phyloP scores from a whole-genome alignment of 2,888 invertebrate species.

The Lampropteryx suffumata region DNA sequence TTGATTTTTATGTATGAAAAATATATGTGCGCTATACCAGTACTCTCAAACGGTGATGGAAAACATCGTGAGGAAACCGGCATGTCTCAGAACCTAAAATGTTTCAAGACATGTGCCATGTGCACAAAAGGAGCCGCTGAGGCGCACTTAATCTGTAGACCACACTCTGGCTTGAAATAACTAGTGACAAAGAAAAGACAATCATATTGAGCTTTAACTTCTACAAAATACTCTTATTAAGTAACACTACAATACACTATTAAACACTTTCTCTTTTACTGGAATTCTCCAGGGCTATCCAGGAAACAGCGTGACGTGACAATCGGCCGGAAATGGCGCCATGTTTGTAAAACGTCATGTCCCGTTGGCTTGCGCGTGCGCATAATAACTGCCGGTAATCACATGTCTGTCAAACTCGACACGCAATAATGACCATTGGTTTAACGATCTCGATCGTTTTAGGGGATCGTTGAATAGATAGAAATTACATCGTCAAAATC shows the following conservation, averaged over 20 bases:
- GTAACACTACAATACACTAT: neutral
- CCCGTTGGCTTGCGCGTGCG: conserved; percentile 60
- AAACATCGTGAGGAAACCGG: too few relatives aligned
- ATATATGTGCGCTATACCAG: too few relatives aligned
- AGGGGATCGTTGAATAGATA: conserved; percentile 3
- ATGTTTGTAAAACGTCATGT: conserved; percentile 63
- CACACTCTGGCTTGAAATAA: too few relatives aligned
- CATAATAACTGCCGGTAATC: conserved; percentile 46
- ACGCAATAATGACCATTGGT: conserved; percentile 30
- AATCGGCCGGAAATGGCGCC: conserved; percentile 60
- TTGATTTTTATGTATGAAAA: too few relatives aligned
- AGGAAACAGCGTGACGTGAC: conserved; percentile 42
- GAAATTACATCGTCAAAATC: neutral
- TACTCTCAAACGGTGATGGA: too few relatives aligned
- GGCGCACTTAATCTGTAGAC: too few relatives aligned
- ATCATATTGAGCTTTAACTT: too few relatives aligned
- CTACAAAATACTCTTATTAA: too few relatives aligned
- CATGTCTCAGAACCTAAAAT: too few relatives aligned
- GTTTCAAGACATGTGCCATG: too few relatives aligned
- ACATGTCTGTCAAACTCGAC: conserved; percentile 30
- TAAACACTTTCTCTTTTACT: conserved; percentile 11
- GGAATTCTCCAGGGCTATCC: conserved; percentile 9
- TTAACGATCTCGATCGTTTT: conserved; percentile 25
- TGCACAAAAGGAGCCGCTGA: too few relatives aligned
- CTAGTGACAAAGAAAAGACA: too few relatives aligned